phyloP scores from a whole-genome alignment of 92 coral and sea anemone species.

The Parazoanthus darwini region DNA sequence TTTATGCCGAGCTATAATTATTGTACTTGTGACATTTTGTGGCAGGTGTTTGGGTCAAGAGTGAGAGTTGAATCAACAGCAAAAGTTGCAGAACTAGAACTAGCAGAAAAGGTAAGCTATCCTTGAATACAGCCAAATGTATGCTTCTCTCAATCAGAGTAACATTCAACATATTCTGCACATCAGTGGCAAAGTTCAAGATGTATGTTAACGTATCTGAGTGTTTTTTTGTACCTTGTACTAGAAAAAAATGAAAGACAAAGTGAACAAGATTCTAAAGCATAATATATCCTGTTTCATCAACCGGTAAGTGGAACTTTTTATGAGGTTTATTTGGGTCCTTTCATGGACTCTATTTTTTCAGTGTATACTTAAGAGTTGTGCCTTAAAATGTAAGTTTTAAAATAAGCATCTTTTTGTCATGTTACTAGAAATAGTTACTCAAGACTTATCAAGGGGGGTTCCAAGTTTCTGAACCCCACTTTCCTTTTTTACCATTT shows the following conservation, averaged over 20 bases:
- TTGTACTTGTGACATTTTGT: too few relatives aligned
- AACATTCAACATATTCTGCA: background rate
- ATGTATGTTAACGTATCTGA: background rate
- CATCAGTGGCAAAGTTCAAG: background rate
- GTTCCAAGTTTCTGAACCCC: too few relatives aligned
- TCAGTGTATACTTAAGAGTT: too few relatives aligned
- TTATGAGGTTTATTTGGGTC: too few relatives aligned
- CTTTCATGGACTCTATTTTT: too few relatives aligned
- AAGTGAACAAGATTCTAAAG: slow-evolving; percentile 89
- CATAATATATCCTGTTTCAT: slow-evolving; percentile 94
- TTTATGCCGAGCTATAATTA: too few relatives aligned
- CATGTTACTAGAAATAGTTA: too few relatives aligned
- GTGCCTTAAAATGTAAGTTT: background rate
- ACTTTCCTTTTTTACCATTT: too few relatives aligned
- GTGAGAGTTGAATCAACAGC: slow-evolving; percentile 98
- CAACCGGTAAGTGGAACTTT: slow-evolving; percentile 68
- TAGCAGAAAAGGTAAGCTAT: slow-evolving; percentile 86
- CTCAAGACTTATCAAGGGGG: too few relatives aligned
- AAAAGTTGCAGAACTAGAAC: slow-evolving; percentile 92
- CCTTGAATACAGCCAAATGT: background rate
- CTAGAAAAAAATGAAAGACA: slow-evolving; percentile 98
- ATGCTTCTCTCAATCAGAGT: too few relatives aligned
- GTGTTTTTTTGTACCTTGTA: background rate
- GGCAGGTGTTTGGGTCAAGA: slow-evolving; percentile 96
- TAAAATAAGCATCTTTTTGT: background rate